Evolutionary conservation across 2,113 vertebrate species (phyloP).

Genomic region (Indicator maculatus): DNA sequence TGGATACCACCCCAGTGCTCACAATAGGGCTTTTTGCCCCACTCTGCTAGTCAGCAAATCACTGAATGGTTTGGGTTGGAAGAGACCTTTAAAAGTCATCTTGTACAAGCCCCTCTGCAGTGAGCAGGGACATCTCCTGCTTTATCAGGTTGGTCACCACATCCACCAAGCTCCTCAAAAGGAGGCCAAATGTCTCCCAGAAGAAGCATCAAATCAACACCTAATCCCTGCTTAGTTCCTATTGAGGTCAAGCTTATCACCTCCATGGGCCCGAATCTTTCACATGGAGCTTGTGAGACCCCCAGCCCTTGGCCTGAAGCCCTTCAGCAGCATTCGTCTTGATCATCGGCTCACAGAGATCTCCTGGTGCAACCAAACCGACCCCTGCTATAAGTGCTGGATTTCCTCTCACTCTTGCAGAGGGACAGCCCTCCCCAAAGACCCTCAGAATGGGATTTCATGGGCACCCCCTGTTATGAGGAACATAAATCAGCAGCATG

Average conservation of each 20-base stretch:
- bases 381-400: fast-evolving
- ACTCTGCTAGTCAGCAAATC: not conserved
- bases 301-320: not conserved
- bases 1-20: fast-evolving
- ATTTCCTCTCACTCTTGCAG: not conserved
- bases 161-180: not conserved
- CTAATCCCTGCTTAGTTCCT: not conserved
- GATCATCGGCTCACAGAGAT: fast-evolving
- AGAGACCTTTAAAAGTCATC: not conserved
- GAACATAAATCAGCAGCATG: not conserved
- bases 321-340: fast-evolving
- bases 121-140: not conserved
- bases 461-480: not conserved
- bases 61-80: not conserved
- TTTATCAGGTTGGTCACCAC: not conserved
- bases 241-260: not conserved
- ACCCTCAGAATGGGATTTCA: not conserved
- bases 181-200: not conserved
- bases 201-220: not conserved
- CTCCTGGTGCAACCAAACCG: not conserved
- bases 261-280: fast-evolving
- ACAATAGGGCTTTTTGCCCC: not conserved
- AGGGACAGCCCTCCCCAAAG: not conserved
- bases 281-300: fast-evolving
- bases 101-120: not conserved